A percentile compares a stretch with the other conserved stretches of the same genome.
phyloP scores from a whole-genome alignment of 2,888 invertebrate genomes.

The Leptopilina syphax region DNA sequence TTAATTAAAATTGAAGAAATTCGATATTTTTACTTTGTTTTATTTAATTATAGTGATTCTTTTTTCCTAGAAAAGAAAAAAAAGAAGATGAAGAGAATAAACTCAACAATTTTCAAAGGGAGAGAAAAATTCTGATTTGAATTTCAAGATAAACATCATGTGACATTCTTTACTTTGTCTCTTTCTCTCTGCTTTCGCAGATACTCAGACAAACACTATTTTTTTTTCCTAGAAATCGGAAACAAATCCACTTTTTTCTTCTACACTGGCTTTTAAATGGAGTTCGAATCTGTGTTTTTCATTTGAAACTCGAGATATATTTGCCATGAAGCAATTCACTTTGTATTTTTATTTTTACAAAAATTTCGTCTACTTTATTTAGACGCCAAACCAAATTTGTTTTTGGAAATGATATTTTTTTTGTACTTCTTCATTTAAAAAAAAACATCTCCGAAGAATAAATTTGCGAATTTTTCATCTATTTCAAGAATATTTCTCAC shows the following conservation, averaged over 20 bases:
- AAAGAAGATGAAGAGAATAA: background rate
- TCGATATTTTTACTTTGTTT: too few relatives aligned
- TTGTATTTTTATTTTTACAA: conserved; percentile 23
- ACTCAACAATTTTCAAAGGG: background rate
- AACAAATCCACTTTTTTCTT: background rate
- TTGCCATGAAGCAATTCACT: conserved; percentile 9
- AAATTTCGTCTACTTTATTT: conserved; percentile 16
- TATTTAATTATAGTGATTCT: too few relatives aligned
- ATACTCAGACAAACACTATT: background rate
- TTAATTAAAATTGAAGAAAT: too few relatives aligned
- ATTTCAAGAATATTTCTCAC: too few relatives aligned
- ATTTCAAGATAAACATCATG: conserved; percentile 4
- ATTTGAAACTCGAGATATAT: background rate
- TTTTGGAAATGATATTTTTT: conserved; percentile 4
- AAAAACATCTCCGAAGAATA: too few relatives aligned
- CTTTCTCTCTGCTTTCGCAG: background rate
- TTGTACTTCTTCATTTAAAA: too few relatives aligned
- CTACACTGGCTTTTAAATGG: background rate
- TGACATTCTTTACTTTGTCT: background rate
- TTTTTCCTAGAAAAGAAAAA: too few relatives aligned
- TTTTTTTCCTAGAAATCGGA: conserved; percentile 6
- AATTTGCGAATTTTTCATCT: too few relatives aligned
- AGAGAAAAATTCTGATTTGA: background rate
- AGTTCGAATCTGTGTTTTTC: background rate
- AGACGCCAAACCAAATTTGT: conserved; percentile 13